Percentiles rank a stretch among this genome's conserved stretches.
Conservation (phyloP, 2,113 vertebrate species). For the Lutjanus erythropterus region DNA sequence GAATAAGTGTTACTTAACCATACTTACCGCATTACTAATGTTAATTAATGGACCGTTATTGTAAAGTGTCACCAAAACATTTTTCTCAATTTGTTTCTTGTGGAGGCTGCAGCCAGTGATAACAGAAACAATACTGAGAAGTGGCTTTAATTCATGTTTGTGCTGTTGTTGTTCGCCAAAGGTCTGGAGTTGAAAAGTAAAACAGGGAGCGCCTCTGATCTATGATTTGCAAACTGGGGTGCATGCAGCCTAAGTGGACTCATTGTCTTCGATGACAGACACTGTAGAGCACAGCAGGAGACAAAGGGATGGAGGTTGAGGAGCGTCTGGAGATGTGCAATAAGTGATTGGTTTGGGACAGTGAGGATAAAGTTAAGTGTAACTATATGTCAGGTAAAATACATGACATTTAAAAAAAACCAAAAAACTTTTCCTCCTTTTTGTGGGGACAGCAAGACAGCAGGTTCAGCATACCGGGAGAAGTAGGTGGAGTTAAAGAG, state of each 20-base stretch:
- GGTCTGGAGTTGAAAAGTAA: conserved; percentile 17
- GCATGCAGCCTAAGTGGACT: conserved; percentile 25
- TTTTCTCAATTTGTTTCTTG: conserved; percentile 50
- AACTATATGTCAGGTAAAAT: conserved; percentile 7
- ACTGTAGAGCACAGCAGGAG: conserved; percentile 42
- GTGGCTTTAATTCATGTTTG: conserved; percentile 34
- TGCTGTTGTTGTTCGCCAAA: conserved; percentile 55
- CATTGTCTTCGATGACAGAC: conserved; percentile 31
- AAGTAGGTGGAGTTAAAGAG: neutral
- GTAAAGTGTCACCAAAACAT: no score
- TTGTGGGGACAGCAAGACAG: neutral
- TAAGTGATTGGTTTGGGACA: conserved; percentile 31
- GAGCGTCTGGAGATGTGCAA: conserved; percentile 47
- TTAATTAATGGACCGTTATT: no score
- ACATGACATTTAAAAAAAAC: conserved; percentile 10
- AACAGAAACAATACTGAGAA: conserved; percentile 43
- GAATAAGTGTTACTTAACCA: no score
- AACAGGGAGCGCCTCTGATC: conserved; percentile 7
- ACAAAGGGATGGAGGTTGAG: conserved; percentile 49
- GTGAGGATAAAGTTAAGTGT: conserved; percentile 13
- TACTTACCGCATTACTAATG: no score
- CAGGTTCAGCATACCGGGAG: neutral
- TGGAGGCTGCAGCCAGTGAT: conserved; percentile 44
- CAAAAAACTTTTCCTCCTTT: neutral
- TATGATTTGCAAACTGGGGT: neutral